A percentile compares a stretch with the other conserved stretches of the same genome.
Conservation (phyloP, 2,113 vertebrate genomes). For the Pelodiscus sinensis region DNA sequence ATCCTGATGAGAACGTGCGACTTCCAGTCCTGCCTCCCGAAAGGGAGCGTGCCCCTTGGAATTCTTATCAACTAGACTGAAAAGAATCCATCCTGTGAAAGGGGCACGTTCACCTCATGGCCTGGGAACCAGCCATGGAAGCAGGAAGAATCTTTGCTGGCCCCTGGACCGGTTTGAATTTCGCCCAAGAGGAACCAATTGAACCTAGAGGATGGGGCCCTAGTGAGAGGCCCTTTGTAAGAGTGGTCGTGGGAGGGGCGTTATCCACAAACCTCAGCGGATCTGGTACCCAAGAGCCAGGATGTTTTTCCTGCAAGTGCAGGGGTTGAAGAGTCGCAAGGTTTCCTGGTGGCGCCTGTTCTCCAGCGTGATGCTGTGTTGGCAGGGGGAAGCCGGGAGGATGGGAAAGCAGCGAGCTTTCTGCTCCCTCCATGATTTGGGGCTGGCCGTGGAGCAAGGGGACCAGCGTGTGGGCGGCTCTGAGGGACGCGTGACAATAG, state of each 20-base stretch:
- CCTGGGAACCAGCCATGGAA: neutral
- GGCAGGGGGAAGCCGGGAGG: neutral
- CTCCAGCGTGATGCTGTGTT: neutral
- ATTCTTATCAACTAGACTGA: neutral
- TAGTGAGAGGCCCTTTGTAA: no score
- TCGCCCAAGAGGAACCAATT: neutral
- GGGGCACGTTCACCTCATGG: neutral
- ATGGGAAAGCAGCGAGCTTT: neutral
- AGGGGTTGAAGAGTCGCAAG: neutral
- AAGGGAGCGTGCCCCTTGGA: neutral
- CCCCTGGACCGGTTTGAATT: neutral
- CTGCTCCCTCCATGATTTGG: neutral
- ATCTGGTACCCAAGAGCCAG: neutral
- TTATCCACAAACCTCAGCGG: neutral
- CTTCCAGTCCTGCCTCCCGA: neutral
- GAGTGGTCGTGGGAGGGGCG: neutral
- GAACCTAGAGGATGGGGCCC: neutral
- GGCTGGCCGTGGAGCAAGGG: neutral
- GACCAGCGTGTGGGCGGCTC: neutral
- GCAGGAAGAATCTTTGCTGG: neutral
- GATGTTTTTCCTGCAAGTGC: neutral
- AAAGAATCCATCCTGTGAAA: neutral
- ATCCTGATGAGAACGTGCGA: accelerated
- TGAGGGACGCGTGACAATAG: neutral
- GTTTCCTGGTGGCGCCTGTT: neutral